Evolutionary conservation across 2,888 invertebrate genomes (phyloP).

Genomic region (Andrena haemorrhoa): DNA sequence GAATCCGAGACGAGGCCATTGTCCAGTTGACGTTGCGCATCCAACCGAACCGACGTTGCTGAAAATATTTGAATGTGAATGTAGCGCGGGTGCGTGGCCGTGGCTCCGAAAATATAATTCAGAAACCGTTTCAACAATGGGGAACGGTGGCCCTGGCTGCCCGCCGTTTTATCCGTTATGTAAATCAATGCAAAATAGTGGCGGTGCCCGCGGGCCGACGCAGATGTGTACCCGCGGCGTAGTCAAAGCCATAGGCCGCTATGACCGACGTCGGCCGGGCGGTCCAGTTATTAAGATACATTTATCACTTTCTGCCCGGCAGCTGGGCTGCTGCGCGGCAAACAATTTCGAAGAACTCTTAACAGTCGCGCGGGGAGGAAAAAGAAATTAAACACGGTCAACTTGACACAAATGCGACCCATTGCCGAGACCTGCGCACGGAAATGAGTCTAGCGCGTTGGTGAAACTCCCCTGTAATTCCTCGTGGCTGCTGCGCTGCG

Average conservation of each 20-base stretch:
- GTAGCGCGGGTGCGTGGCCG: constrained; percentile 61
- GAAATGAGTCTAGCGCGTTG: constrained; percentile 22
- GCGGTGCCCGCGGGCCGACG: constrained; percentile 38
- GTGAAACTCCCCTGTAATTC: constrained; percentile 19
- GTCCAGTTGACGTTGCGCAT: constrained; percentile 68
- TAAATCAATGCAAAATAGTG: constrained; percentile 83
- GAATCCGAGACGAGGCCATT: constrained; percentile 62
- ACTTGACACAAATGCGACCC: constrained; percentile 5
- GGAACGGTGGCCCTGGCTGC: constrained; percentile 51
- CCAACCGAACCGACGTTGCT: constrained; percentile 75
- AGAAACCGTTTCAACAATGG: constrained; percentile 80
- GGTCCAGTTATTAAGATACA: constrained; percentile 63
- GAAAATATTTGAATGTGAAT: constrained; percentile 83
- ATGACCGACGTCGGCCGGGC: constrained; percentile 50
- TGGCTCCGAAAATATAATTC: constrained; percentile 78
- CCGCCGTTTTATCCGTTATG: constrained; percentile 82
- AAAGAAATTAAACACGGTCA: constrained; percentile 20
- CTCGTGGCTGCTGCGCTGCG: background rate
- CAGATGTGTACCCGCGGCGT: constrained; percentile 41
- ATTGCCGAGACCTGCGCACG: background rate
- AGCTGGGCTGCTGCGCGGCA: background rate
- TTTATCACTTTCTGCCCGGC: constrained; percentile 43
- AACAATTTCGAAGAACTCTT: constrained; percentile 39
- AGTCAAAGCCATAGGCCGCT: constrained; percentile 11
- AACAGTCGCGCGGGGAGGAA: background rate